phyloP scores from a whole-genome alignment of 2,888 invertebrate genomes.

The Lissonota sp. region DNA sequence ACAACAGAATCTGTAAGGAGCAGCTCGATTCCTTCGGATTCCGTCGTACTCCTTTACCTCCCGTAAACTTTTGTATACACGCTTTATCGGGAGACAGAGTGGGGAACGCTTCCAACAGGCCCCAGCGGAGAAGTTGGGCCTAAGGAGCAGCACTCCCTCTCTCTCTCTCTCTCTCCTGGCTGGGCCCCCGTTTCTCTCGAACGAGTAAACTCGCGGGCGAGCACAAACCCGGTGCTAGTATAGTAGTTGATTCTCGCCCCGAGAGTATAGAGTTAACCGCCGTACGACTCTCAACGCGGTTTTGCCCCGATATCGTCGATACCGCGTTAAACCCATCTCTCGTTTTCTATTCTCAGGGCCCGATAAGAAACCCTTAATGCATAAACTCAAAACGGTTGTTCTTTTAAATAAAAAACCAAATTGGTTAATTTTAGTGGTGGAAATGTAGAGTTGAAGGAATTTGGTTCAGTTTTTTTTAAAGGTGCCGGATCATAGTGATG shows the following conservation, averaged over 20 bases:
- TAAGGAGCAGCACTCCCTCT: conserved; percentile 53
- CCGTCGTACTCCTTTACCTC: conserved; percentile 74
- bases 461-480: too few relatives aligned
- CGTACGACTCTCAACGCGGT: conserved; percentile 53
- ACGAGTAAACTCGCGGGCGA: conserved; percentile 64
- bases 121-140: conserved; percentile 57
- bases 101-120: conserved; percentile 68
- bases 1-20: too few relatives aligned
- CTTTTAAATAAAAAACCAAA: too few relatives aligned
- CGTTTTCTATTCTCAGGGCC: too few relatives aligned
- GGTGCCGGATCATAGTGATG: conserved; percentile 29
- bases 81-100: too few relatives aligned
- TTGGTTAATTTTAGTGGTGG: too few relatives aligned
- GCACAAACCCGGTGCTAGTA: conserved; percentile 62
- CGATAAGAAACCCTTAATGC: too few relatives aligned
- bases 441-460: too few relatives aligned
- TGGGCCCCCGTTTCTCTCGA: conserved; percentile 64
- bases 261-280: conserved; percentile 68
- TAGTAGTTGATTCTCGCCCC: conserved; percentile 58
- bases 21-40: too few relatives aligned
- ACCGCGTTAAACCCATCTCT: too few relatives aligned
- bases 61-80: conserved; percentile 79
- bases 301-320: conserved; percentile 18
- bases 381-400: too few relatives aligned
- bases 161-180: conserved; percentile 50